Evolutionary conservation across 2,113 vertebrate species (phyloP).

Genomic region (Erythrocercus mccallii): DNA sequence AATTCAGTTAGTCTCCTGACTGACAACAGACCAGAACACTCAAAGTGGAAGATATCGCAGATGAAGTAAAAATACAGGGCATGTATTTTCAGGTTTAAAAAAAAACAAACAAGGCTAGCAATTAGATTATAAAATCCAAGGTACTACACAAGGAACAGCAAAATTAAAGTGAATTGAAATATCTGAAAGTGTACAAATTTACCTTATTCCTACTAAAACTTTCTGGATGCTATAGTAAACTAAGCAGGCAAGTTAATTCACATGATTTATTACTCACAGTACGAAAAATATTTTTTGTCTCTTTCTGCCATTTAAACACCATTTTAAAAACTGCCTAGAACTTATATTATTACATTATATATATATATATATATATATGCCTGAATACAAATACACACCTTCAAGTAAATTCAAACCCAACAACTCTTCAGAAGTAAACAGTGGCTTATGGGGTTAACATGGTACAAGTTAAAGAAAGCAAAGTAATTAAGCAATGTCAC

Average conservation of each 20-base stretch:
- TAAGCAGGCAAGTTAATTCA: not conserved
- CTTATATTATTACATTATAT: not conserved
- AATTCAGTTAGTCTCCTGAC: not conserved
- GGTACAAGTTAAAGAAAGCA: not conserved
- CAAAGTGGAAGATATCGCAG: not conserved
- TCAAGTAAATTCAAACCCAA: not conserved
- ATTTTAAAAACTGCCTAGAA: not conserved
- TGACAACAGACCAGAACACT: not conserved
- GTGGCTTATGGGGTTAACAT: not conserved
- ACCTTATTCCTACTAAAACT: not conserved
- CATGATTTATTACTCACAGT: not conserved
- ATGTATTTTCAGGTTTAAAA: not conserved
- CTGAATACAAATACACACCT: not conserved
- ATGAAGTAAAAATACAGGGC: not conserved
- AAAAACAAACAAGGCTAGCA: not conserved
- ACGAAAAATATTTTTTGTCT: not conserved
- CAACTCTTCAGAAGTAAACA: not conserved
- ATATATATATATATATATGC: not conserved
- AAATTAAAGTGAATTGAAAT: not conserved
- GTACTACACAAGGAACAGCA: not conserved
- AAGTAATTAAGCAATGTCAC: not conserved
- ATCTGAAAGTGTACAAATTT: not conserved
- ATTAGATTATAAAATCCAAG: not conserved
- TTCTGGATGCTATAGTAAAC: not conserved
- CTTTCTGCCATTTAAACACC: not conserved